Evolutionary conservation across 1,140 invertebrate genomes (phyloP).

Genomic region (Tetraneura akinire): DNA sequence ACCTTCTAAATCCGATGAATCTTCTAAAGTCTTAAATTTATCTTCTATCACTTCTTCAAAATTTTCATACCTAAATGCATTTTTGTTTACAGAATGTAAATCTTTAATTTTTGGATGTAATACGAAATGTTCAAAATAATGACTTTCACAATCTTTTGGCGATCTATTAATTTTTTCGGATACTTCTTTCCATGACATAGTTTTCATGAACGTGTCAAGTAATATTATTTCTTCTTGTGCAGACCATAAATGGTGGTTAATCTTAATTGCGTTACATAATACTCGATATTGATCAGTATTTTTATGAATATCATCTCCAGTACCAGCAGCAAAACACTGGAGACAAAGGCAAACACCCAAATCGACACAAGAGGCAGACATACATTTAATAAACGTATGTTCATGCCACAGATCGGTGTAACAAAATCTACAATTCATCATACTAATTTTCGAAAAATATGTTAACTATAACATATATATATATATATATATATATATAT

Average conservation of each 20-base stretch:
- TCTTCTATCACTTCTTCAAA: not conserved
- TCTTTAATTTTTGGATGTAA: slow-evolving; percentile 30
- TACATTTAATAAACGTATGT: slow-evolving; percentile 28
- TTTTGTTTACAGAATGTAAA: not conserved
- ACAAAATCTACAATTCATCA: slow-evolving; percentile 17
- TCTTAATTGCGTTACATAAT: not conserved
- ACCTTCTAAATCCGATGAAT: slow-evolving; percentile 17
- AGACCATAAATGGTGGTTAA: not conserved
- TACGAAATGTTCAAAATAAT: slow-evolving; percentile 44
- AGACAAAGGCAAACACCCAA: not conserved
- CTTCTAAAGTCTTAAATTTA: too few species aligned
- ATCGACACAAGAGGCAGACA: not conserved
- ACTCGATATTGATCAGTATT: slow-evolving; percentile 32
- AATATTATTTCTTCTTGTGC: slow-evolving; percentile 27
- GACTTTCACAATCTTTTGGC: slow-evolving; percentile 18
- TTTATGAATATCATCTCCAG: slow-evolving; percentile 23
- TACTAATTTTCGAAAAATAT: not conserved
- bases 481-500: too few species aligned
- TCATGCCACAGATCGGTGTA: slow-evolving; percentile 27
- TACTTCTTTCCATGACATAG: slow-evolving; percentile 38
- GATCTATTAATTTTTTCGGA: not conserved
- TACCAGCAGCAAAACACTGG: slow-evolving; percentile 30
- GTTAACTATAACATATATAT: too few species aligned
- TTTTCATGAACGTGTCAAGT: slow-evolving; percentile 26
- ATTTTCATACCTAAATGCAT: slow-evolving; percentile 16